These are phyloP conservation scores for Micrastur ruficollis DNA, from an alignment of 2,797 vertebrate genomes.

Conservation along the genomic window DNA sequence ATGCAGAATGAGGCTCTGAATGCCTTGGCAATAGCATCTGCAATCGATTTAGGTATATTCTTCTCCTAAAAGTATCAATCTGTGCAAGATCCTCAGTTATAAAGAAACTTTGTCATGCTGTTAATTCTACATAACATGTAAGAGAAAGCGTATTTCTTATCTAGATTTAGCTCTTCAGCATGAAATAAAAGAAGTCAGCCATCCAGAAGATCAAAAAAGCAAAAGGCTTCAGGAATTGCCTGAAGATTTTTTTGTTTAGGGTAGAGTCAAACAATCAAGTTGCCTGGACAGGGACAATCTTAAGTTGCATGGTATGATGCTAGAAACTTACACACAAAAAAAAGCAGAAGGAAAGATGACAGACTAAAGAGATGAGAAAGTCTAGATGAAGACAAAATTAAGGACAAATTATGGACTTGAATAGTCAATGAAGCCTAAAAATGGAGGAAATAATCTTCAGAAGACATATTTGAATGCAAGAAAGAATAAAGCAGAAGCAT, in stretches of 20 bases:
- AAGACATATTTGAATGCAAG: not conserved
- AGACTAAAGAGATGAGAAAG: not conserved
- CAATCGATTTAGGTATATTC: constrained; percentile 81
- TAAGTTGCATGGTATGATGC: not conserved
- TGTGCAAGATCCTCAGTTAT: not conserved
- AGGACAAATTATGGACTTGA: not conserved
- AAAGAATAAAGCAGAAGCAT: not conserved
- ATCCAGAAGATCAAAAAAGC: not conserved
- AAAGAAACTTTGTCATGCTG: not conserved
- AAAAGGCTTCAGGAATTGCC: not conserved
- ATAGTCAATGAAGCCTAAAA: not conserved
- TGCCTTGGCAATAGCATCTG: constrained; percentile 85
- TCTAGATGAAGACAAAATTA: not conserved
- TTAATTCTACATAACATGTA: not conserved
- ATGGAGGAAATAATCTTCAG: not conserved
- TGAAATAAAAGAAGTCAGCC: not conserved
- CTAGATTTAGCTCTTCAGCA: not conserved
- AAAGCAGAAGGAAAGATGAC: not conserved
- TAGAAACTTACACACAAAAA: not conserved
- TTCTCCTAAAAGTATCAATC: not conserved
- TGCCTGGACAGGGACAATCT: not conserved
- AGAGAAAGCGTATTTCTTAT: fast-evolving
- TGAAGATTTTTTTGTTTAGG: not conserved
- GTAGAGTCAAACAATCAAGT: not conserved
- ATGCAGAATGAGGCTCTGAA: constrained; percentile 90